These are phyloP conservation scores for Chironomus riparius DNA, from an alignment of 2,888 invertebrate species.

Conservation along the genomic window DNA sequence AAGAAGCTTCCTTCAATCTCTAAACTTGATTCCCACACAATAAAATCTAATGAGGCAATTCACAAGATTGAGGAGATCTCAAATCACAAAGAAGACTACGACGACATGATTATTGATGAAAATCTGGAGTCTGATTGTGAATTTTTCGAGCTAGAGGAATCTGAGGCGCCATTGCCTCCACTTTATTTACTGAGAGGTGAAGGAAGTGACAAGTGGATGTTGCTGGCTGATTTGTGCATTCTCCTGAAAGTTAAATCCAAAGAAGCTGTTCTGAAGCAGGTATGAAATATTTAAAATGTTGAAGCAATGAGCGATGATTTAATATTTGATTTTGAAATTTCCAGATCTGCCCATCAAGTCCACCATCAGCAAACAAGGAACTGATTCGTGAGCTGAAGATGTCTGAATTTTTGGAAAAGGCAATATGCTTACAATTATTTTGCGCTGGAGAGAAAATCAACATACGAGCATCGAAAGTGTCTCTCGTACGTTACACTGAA, in stretches of 20 bases:
- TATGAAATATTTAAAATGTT: conserved; percentile 32
- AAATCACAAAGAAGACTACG: conserved; percentile 37
- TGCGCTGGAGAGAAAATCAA: conserved; percentile 72
- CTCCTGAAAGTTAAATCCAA: conserved; percentile 71
- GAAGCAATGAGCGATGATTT: conserved; percentile 51
- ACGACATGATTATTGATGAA: conserved; percentile 38
- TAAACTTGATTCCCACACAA: background rate
- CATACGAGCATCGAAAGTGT: conserved; percentile 69
- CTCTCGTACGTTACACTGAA: conserved; percentile 75
- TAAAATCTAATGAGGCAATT: background rate
- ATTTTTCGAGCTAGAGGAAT: conserved; percentile 71
- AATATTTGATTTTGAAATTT: conserved; percentile 34
- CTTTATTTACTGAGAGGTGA: conserved; percentile 63
- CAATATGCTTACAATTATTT: conserved; percentile 68
- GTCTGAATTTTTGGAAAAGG: conserved; percentile 70
- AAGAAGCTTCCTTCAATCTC: conserved; percentile 4
- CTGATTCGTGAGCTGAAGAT: conserved; percentile 62
- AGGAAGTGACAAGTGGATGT: conserved; percentile 66
- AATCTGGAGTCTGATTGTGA: conserved; percentile 44
- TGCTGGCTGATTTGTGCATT: conserved; percentile 69
- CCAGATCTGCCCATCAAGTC: conserved; percentile 40
- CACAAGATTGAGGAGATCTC: background rate
- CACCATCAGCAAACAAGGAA: conserved; percentile 34
- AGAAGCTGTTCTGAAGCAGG: conserved; percentile 66
- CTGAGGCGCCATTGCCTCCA: conserved; percentile 69